These are phyloP conservation scores for Aphis craccivora DNA, from an alignment of 1,140 invertebrate genomes.

Conservation along the genomic window DNA sequence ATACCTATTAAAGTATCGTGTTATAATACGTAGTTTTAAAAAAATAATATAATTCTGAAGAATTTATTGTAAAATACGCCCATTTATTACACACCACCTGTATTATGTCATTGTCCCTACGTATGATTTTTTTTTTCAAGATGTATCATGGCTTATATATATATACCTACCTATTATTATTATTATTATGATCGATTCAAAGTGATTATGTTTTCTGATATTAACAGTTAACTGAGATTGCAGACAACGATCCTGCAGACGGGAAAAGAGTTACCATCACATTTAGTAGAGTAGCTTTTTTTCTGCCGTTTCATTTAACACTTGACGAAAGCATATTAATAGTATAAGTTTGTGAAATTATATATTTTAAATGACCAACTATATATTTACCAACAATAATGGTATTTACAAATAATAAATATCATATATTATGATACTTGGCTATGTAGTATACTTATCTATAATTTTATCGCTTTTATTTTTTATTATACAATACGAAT, in stretches of 20 bases:
- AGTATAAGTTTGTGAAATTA: neutral
- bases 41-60: neutral
- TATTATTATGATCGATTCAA: neutral
- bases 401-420: no score
- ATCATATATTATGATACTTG: neutral
- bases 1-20: neutral
- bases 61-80: conserved; percentile 33
- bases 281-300: neutral
- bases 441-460: neutral
- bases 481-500: neutral
- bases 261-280: neutral
- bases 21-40: neutral
- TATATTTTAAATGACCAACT: neutral
- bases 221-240: neutral
- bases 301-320: neutral
- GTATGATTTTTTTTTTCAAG: neutral
- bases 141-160: neutral
- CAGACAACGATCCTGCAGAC: neutral
- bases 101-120: conserved; percentile 8
- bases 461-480: neutral
- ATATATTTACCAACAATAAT: neutral
- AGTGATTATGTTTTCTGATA: neutral
- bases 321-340: neutral
- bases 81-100: neutral
- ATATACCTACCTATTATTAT: neutral